Evolutionary conservation across 2,797 vertebrate species (phyloP).

Genomic region (Enteromius argenteus): DNA sequence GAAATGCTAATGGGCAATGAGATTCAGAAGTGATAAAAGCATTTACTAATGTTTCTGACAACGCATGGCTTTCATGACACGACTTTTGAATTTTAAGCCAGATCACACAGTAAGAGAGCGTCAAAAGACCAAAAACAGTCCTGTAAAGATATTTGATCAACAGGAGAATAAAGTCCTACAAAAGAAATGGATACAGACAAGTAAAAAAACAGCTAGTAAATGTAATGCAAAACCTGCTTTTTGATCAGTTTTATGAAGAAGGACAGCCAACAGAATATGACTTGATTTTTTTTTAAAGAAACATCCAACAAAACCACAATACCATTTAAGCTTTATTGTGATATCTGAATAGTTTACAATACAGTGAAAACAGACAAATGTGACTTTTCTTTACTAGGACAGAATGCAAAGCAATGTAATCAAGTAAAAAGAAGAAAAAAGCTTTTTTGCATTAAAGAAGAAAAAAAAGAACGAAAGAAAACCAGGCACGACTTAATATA

Average conservation of each 20-base stretch:
- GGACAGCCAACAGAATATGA: neutral
- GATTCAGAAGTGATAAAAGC: slow-evolving; percentile 4
- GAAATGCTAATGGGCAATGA: neutral
- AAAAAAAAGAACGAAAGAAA: slow-evolving; percentile 70
- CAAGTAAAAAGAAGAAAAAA: slow-evolving; percentile 81
- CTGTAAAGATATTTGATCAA: neutral
- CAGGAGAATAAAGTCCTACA: neutral
- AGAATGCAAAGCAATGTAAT: slow-evolving; percentile 90
- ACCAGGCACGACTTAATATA: slow-evolving; percentile 84
- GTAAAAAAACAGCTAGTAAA: neutral
- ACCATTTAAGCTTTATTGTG: slow-evolving; percentile 94
- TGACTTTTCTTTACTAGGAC: slow-evolving; percentile 88
- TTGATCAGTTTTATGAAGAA: neutral
- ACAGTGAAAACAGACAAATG: slow-evolving; percentile 90
- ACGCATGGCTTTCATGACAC: neutral
- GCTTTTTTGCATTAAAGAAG: slow-evolving; percentile 74
- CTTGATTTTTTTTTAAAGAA: neutral
- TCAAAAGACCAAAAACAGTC: neutral
- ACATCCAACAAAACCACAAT: slow-evolving; percentile 59
- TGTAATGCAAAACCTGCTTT: neutral
- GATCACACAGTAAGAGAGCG: neutral
- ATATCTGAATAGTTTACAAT: slow-evolving; percentile 92
- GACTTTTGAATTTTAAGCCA: neutral
- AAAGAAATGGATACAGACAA: neutral
- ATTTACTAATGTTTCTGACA: neutral